Percentiles rank a stretch among this genome's conserved stretches.
Conservation (phyloP, 2,113 vertebrate genomes). For the Pungitius pungitius region DNA sequence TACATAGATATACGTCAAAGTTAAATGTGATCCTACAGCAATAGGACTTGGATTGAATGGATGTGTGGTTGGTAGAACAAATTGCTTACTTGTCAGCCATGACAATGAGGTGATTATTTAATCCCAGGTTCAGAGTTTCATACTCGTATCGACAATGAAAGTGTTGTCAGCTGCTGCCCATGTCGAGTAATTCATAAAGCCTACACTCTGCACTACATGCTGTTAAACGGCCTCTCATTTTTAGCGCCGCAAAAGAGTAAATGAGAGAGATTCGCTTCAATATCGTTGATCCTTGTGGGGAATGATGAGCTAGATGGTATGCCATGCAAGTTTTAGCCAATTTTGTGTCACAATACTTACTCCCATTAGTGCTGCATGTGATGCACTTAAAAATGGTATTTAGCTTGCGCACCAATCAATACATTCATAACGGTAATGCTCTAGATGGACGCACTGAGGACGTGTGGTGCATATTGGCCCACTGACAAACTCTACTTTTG, state of each 20-base stretch:
- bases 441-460: no score
- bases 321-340: not conserved
- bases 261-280: not conserved
- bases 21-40: not conserved
- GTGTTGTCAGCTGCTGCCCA: not conserved
- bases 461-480: not conserved
- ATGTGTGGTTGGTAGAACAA: not conserved
- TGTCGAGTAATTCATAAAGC: not conserved
- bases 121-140: not conserved
- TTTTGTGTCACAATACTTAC: not conserved
- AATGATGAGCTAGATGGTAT: not conserved
- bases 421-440: no score
- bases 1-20: not conserved
- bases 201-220: not conserved
- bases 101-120: not conserved
- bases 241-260: not conserved
- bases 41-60: not conserved
- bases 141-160: not conserved
- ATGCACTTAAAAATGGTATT: not conserved
- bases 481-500: slow-evolving; percentile 40
- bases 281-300: not conserved
- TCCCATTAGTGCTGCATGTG: not conserved
- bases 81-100: not conserved
- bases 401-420: not conserved
- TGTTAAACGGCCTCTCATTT: not conserved